A percentile compares a stretch with the other conserved stretches of the same genome.
Conservation (phyloP, 1,140 invertebrate species). For the Heliconius hewitsoni region DNA sequence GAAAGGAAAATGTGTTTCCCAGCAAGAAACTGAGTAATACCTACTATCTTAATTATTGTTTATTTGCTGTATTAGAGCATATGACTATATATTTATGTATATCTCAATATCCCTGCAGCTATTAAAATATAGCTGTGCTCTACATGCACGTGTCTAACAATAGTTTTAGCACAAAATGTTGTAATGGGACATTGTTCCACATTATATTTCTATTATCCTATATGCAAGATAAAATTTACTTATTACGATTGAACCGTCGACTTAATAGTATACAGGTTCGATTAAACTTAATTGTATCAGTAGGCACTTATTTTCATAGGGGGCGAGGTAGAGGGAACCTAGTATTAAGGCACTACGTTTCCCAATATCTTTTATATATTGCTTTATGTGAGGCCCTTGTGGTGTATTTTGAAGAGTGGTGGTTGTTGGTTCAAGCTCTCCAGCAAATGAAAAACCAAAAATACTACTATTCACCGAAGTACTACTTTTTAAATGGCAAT, state of each 20-base stretch:
- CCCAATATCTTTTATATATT: not conserved
- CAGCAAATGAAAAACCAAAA: not conserved
- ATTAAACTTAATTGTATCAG: too few species aligned
- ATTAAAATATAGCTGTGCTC: not conserved
- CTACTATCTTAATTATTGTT: too few species aligned
- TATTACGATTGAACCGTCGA: not conserved
- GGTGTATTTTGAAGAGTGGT: too few species aligned
- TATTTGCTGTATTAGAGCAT: too few species aligned
- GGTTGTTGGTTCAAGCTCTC: too few species aligned
- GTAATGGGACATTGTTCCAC: slow-evolving; percentile 5
- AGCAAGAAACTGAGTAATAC: not conserved
- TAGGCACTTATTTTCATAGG: too few species aligned
- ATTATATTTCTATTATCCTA: not conserved
- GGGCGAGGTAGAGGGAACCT: too few species aligned
- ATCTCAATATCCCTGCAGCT: not conserved
- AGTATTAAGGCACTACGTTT: too few species aligned
- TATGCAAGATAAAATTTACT: not conserved
- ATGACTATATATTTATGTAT: not conserved
- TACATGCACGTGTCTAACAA: not conserved
- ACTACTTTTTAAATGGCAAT: not conserved
- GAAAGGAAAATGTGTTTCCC: not conserved
- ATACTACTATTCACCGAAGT: not conserved
- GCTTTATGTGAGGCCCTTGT: too few species aligned
- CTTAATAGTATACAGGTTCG: not conserved
- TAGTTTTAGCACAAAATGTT: not conserved